Base-by-base conservation (phyloP, 2,797 vertebrate genomes). In the Orientallactaga sibirica region DNA sequence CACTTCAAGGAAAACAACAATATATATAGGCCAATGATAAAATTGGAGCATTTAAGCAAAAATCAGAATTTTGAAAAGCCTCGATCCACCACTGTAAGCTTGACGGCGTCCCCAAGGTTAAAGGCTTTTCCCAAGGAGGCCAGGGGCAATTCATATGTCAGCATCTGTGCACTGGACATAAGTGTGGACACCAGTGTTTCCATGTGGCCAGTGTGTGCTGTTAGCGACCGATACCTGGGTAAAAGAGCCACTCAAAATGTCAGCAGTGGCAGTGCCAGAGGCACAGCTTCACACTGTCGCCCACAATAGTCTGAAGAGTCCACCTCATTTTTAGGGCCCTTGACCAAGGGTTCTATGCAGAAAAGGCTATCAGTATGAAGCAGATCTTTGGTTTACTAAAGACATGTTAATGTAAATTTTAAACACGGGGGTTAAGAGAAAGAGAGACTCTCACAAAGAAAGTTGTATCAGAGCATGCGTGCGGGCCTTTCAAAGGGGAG, bases 1-100 rank as follows among this genome's bases (percentile, higher is more conserved):
- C 77, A 93, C 70, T 96, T 94, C 55, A 91, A 93, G 81, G 91
- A 82, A 96, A 97, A 94, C 91, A 96, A 93, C 81, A 81, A 70
- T 75, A 78, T 64, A 14, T 58, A 48, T 48, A 48, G 48, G 74
- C 92, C 89, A 94, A 86, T 55, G 77, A 87, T 67, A 94, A 91
- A 85, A 92, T 89, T 64, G 86, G 62, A 87, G 67, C 29, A 68
- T 95, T 96, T 66, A 82, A 87, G 88, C 61, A 88, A 93, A 94
- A 85, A 74, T 87, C 84, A 82, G 75, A 95, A 94, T 80, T 94
- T 92, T 94, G 55, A 84, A 94, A 88, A 91, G 4, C 70, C 76
- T 85, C 22, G 8, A 74, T 81, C 78, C 29, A 95, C 58, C 43
- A 76, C 71, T 83, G 48, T 94, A 91, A 93, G 22, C 33, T 7